phyloP scores from a whole-genome alignment of 53 echinoderm and acorn worm genomes.

The Actinopyga echinites region DNA sequence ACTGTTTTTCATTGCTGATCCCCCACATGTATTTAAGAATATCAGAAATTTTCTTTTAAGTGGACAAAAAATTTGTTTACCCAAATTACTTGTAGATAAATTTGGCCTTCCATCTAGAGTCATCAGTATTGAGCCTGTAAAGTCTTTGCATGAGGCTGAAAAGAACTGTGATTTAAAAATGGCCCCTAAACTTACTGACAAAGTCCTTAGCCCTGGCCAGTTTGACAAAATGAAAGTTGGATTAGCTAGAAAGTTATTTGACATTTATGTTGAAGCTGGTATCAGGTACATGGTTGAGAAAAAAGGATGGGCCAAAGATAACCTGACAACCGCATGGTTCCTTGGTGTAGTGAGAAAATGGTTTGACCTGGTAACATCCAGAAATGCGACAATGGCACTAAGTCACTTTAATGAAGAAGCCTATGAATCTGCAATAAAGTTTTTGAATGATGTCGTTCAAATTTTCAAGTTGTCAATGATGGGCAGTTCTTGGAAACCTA shows the following conservation, averaged over 20 bases:
- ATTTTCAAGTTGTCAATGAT: constrained; percentile 44
- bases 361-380: constrained; percentile 40
- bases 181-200: constrained; percentile 41
- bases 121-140: background rate
- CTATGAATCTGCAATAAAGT: constrained; percentile 34
- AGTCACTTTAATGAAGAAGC: constrained; percentile 47
- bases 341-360: background rate
- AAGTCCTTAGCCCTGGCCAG: constrained; percentile 43
- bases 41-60: constrained; percentile 8
- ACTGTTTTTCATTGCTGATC: constrained; percentile 10
- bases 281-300: constrained; percentile 44
- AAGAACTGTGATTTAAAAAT: constrained; percentile 49
- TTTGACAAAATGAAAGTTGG: constrained; percentile 69
- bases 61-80: background rate
- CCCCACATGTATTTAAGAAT: constrained; percentile 22
- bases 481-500: constrained; percentile 54
- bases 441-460: constrained; percentile 21
- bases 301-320: constrained; percentile 30
- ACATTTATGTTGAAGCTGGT: constrained; percentile 33
- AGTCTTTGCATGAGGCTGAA: constrained; percentile 26
- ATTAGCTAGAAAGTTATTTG: constrained; percentile 48
- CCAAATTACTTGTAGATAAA: background rate
- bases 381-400: constrained; percentile 42
- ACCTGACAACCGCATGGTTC: constrained; percentile 1
- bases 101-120: constrained; percentile 2